Percentiles rank a stretch among this genome's conserved stretches.
These are phyloP conservation scores for Pluvianellus socialis DNA, from an alignment of 2,113 vertebrate species.

Conservation along the genomic window DNA sequence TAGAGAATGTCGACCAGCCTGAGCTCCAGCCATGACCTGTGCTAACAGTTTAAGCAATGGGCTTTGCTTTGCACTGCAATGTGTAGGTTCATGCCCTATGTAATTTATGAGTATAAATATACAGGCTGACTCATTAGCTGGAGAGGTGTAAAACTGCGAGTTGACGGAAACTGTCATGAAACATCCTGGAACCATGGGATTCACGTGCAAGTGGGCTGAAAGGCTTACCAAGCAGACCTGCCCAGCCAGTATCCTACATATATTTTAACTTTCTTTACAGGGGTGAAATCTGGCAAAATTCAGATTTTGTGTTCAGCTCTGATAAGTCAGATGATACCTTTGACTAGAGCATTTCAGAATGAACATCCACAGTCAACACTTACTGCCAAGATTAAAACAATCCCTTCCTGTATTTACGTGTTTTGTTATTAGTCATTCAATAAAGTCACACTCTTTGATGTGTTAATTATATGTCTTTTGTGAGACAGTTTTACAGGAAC, in stretches of 20 bases:
- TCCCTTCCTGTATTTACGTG: neutral
- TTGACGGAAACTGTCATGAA: neutral
- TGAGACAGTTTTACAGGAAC: neutral
- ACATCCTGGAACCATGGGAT: neutral
- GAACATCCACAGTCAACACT: neutral
- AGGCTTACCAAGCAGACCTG: neutral
- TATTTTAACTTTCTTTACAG: neutral
- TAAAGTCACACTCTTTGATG: neutral
- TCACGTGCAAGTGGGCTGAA: neutral
- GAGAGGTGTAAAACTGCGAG: neutral
- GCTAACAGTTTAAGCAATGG: neutral
- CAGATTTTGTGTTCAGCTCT: neutral
- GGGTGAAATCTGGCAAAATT: neutral
- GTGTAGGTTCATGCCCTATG: neutral
- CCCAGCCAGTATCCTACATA: too few species aligned
- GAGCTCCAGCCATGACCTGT: neutral
- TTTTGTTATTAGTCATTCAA: neutral
- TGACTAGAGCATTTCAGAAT: neutral
- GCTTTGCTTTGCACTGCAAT: neutral
- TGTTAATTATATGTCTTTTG: neutral
- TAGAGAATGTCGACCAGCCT: neutral
- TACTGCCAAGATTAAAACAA: neutral
- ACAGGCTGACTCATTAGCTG: neutral
- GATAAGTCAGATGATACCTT: neutral
- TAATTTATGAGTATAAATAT: neutral